Evolutionary conservation across 2,888 invertebrate species (phyloP).

Genomic region (Drosophila suboccidentalis): DNA sequence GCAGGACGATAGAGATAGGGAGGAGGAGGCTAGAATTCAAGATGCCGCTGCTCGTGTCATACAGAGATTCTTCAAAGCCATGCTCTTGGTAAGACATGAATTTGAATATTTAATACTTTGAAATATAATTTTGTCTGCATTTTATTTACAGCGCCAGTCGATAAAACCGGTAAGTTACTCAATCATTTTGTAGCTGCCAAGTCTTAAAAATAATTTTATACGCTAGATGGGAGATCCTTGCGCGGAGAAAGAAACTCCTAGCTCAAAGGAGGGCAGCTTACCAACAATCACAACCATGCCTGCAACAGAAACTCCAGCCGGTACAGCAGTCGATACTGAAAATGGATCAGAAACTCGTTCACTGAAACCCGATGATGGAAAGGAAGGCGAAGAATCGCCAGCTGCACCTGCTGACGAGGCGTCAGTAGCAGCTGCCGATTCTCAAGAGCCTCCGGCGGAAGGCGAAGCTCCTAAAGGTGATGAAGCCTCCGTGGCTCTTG

Average conservation of each 20-base stretch:
- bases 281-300: background rate
- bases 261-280: background rate
- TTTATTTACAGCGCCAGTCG: conserved; percentile 31
- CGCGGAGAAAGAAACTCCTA: conserved; percentile 34
- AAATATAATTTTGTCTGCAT: background rate
- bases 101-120: too few relatives aligned
- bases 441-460: conserved; percentile 5
- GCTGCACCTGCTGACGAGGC: conserved; percentile 20
- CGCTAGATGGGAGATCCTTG: conserved; percentile 42
- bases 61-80: conserved; percentile 67
- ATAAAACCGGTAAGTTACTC: conserved; percentile 43
- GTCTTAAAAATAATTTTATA: background rate
- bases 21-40: conserved; percentile 7
- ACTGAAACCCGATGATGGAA: background rate
- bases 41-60: conserved; percentile 58
- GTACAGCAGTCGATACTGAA: background rate
- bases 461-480: conserved; percentile 10
- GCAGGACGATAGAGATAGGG: conserved; percentile 40
- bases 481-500: conserved; percentile 10
- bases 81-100: conserved; percentile 37
- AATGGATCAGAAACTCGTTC: background rate
- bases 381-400: conserved; percentile 1
- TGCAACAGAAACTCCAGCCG: background rate
- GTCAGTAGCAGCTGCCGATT: conserved; percentile 3
- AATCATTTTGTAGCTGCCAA: background rate